Evolutionary conservation across 2,888 invertebrate genomes (phyloP).

Genomic region (Poecilobothrus nobilitatus): DNA sequence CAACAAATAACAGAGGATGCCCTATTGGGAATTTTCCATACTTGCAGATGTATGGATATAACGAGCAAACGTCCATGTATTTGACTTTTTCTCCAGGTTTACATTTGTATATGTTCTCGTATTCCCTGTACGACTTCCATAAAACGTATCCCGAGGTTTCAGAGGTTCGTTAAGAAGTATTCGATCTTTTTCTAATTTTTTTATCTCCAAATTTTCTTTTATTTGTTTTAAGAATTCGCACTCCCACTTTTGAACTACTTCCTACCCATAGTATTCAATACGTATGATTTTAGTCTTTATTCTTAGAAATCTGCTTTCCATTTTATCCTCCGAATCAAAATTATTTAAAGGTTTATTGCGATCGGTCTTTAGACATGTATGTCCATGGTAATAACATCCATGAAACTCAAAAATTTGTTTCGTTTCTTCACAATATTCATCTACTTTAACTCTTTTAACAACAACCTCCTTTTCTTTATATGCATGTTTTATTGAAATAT

Average conservation of each 20-base stretch:
- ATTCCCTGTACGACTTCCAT: conserved; percentile 30
- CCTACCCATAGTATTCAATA: too few species aligned
- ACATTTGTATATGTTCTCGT: conserved; percentile 25
- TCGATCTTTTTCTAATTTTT: too few species aligned
- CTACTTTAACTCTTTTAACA: conserved; percentile 9
- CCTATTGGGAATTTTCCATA: conserved; percentile 22
- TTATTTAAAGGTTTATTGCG: too few species aligned
- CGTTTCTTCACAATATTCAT: conserved; percentile 10
- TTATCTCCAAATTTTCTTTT: too few species aligned
- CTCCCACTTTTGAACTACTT: too few species aligned
- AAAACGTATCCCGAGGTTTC: too few species aligned
- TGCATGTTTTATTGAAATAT: not conserved
- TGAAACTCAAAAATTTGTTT: not conserved
- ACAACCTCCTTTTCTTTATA: conserved; percentile 1
- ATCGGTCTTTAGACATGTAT: too few species aligned
- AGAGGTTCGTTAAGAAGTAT: too few species aligned
- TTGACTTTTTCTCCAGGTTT: conserved; percentile 25
- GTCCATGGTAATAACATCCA: not conserved
- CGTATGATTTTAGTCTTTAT: too few species aligned
- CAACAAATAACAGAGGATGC: conserved; percentile 10
- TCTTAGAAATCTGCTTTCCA: too few species aligned
- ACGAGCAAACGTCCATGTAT: conserved; percentile 25
- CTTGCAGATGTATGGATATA: conserved; percentile 31
- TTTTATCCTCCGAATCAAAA: too few species aligned
- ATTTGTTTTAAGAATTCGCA: too few species aligned